Base-by-base conservation (phyloP, 2,113 vertebrate genomes). In the Urocitellus parryii region DNA sequence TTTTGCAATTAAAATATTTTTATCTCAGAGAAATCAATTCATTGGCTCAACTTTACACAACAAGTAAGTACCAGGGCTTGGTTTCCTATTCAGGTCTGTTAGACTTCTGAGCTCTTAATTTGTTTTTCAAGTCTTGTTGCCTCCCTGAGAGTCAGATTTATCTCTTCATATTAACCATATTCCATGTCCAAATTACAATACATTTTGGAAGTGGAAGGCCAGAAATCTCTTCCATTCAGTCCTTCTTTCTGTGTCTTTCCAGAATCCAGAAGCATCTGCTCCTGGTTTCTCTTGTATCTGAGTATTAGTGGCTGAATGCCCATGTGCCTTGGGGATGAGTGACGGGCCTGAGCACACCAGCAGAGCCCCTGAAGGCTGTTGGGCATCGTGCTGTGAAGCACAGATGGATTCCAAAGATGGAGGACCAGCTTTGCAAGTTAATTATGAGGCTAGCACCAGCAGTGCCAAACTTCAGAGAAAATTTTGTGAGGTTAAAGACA, bases 351-450 rank as follows among this genome's bases (percentile, higher is more conserved):
- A 74, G 24, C 39, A 22, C 56, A 25, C 42, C 32, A 22, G 32
- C 12, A 4, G 83, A 58, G 25, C 32, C 72, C 34, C 63, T 34
- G 37, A 12, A n/a, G 79, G 87, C 72, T 80, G n/a, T 5, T 34
- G 81, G 78, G 81, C 63, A 29, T 39, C 87, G 5, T 7, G 2
- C 5, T 67, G 81, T 51, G 29, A 72, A 8, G 83, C 87, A 42
- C 96, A 97, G 97, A 97, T 93, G 94, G 80, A 87, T 70, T 91
- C 83, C 24, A 12, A 56, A 76, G 74, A 37, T 8, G 45, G 32
- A 82, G 11, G 58, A 93, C n/a, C 87, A 90, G 94, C 53, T 81
- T 76, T 92, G 83, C 65, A 84, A 90, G 63, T 80, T 89, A 77
- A 0, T 74, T 72, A 67, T 65, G 67, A 91, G 93, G 84, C 25